Evolutionary conservation across 1,140 invertebrate species (phyloP).

Genomic region (Formica exsecta): DNA sequence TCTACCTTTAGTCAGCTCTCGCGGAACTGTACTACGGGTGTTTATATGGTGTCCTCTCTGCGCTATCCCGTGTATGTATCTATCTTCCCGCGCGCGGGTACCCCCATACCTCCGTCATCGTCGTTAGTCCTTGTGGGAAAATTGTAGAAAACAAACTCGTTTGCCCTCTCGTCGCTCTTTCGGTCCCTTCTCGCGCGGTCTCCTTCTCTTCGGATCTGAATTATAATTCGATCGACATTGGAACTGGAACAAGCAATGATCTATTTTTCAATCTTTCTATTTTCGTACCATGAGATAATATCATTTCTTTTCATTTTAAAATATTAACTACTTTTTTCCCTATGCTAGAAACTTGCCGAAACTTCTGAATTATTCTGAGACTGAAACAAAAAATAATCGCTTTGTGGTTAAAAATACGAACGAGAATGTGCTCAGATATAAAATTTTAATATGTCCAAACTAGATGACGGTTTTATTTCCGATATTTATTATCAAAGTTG

Average conservation of each 20-base stretch:
- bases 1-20: constrained; percentile 82
- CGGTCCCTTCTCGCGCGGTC: constrained; percentile 10
- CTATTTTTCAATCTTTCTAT: not conserved
- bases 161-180: constrained; percentile 73
- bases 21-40: constrained; percentile 83
- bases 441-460: not conserved
- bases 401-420: not conserved
- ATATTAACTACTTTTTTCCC: not conserved
- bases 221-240: constrained; percentile 8
- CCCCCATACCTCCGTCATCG: constrained; percentile 63
- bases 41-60: constrained; percentile 84
- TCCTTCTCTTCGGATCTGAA: constrained; percentile 54
- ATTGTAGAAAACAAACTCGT: constrained; percentile 86
- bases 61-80: constrained; percentile 78
- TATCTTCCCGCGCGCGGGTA: constrained; percentile 76
- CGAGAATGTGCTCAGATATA: not conserved
- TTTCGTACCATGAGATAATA: not conserved
- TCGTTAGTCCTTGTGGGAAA: constrained; percentile 85
- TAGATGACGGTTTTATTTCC: not conserved
- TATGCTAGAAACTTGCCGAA: not conserved
- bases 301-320: not conserved
- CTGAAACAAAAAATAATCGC: not conserved
- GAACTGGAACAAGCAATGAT: constrained; percentile 4
- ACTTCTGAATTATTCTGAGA: not conserved
- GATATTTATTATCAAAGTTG: not conserved